Base-by-base conservation (phyloP, 2,797 vertebrate species). In the Melopsittacus undulatus region DNA sequence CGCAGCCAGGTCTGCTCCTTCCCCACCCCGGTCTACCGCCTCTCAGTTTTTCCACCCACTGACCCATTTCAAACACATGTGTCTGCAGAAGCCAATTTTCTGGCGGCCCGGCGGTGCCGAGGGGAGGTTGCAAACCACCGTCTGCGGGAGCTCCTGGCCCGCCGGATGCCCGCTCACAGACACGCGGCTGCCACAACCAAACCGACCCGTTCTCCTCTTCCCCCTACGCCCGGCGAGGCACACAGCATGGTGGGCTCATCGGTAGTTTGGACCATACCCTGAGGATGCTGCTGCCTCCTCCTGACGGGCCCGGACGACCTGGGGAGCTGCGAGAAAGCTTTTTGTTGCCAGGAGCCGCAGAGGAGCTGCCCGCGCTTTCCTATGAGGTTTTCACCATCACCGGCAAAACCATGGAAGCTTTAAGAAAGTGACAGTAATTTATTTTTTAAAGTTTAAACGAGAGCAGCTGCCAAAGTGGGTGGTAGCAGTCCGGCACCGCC, bases 161-260 rank as follows among this genome's bases (percentile, higher is more conserved):
- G 22, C 43, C 1, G 22, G 19, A 2, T 7, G 7, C 56, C 34
- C 8, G 12, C 34, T 77, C 20, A 2, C 26, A 9, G 1, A 4
- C 2, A 10, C 16, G 13, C 23, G n/a, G 34, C 43, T 5, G 34
- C 24, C 1, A 0, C 27, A 2, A 0, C 23, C 59, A 0, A n/a
- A 3, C 21, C 34, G 3, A n/a, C 57, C 23, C 27, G 2, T 10
- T 3, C 59, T 0, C 52, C 54, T 6, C 13, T 18, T 26, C 9
- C 7, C 8, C 7, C 9, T 68, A 15, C 34, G 24, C 12, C 38
- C 19, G 5, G 19, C 10, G 14, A 1, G 48, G 27, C 68, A 13
- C 20, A 36, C 22, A 14, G 14, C 56, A 17, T 14, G 30, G 7
- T 2, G 10, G 22, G 13, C 8, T 34, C 29, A 7, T 0, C 36